These are phyloP conservation scores for Suncus etruscus DNA, from an alignment of 2,113 vertebrate genomes.

Conservation along the genomic window DNA sequence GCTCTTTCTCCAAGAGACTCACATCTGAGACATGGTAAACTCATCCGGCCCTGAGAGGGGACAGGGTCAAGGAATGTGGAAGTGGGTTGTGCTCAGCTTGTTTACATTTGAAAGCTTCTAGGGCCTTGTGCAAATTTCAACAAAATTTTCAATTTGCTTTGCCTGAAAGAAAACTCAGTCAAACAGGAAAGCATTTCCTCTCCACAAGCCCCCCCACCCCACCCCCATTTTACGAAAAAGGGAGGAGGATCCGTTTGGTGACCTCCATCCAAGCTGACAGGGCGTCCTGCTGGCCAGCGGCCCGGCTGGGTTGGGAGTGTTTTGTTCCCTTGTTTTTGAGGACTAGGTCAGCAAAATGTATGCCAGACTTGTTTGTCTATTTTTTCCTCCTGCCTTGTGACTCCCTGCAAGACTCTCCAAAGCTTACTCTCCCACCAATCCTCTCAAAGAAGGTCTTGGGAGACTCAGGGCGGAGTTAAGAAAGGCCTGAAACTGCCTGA, in stretches of 20 bases:
- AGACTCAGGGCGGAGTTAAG: constrained; percentile 56
- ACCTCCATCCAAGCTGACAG: constrained; percentile 49
- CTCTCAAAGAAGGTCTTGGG: constrained; percentile 39
- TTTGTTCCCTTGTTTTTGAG: constrained; percentile 71
- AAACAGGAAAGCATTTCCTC: constrained; percentile 54
- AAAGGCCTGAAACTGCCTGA: constrained; percentile 2
- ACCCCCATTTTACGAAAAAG: constrained; percentile 37
- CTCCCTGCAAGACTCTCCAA: constrained; percentile 64
- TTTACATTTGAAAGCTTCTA: constrained; percentile 23
- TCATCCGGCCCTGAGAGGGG: not conserved
- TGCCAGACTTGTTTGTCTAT: constrained; percentile 58
- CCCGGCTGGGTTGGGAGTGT: constrained; percentile 41
- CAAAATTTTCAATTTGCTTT: constrained; percentile 45
- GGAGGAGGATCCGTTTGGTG: not conserved
- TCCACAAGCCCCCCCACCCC: not conserved
- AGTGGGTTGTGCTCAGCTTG: not conserved
- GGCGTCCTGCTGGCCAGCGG: constrained; percentile 62
- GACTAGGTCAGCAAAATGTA: constrained; percentile 69
- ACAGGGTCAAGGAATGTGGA: not conserved
- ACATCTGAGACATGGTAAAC: not conserved
- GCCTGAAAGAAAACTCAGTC: constrained; percentile 45
- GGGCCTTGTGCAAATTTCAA: not conserved
- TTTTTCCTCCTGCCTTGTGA: constrained; percentile 55
- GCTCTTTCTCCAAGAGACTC: not conserved
- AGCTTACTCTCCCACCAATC: constrained; percentile 53